A percentile compares a stretch with the other conserved stretches of the same genome.
phyloP scores from a whole-genome alignment of 2,797 vertebrate genomes.

The Cirrhinus molitorella region DNA sequence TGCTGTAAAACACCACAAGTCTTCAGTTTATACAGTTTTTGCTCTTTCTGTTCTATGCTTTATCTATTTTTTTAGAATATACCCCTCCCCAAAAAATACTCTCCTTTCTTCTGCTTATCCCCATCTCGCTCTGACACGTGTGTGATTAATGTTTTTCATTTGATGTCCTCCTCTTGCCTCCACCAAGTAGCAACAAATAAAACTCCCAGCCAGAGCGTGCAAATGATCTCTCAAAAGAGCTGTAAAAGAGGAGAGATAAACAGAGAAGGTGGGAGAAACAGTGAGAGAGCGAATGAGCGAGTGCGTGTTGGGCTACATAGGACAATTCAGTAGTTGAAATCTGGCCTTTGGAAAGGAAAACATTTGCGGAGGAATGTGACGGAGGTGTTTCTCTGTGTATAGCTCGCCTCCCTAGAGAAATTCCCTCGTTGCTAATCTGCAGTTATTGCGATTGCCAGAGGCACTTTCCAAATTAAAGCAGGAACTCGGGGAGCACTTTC shows the following conservation, averaged over 20 bases:
- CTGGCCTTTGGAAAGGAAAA: slow-evolving; percentile 78
- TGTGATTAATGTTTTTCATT: slow-evolving; percentile 89
- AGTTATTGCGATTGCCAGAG: slow-evolving; percentile 83
- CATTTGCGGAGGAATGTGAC: slow-evolving; percentile 77
- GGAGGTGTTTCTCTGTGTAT: slow-evolving; percentile 75
- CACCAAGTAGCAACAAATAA: slow-evolving; percentile 83
- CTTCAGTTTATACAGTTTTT: slow-evolving; percentile 54
- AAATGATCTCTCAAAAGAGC: slow-evolving; percentile 87
- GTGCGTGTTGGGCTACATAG: slow-evolving; percentile 42
- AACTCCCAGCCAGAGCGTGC: slow-evolving; percentile 78
- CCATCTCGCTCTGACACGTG: slow-evolving; percentile 79
- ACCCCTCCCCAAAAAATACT: slow-evolving; percentile 38
- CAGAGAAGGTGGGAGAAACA: slow-evolving; percentile 44
- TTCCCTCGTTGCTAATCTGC: slow-evolving; percentile 83
- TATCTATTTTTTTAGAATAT: slow-evolving; percentile 66
- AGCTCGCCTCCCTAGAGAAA: slow-evolving; percentile 79
- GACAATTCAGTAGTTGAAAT: slow-evolving; percentile 79
- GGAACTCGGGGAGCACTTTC: slow-evolving; percentile 71
- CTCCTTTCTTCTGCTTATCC: slow-evolving; percentile 70
- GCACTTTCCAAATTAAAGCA: slow-evolving; percentile 82
- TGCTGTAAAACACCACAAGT: slow-evolving; percentile 69
- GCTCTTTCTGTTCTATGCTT: slow-evolving; percentile 77
- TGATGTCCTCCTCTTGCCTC: slow-evolving; percentile 80
- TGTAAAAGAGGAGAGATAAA: slow-evolving; percentile 75
- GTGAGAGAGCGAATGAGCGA: slow-evolving; percentile 5